Percentiles rank a stretch among this genome's conserved stretches.
Evolutionary conservation across 2,888 invertebrate species (phyloP).

Genomic region (Ornithoptera priamus): DNA sequence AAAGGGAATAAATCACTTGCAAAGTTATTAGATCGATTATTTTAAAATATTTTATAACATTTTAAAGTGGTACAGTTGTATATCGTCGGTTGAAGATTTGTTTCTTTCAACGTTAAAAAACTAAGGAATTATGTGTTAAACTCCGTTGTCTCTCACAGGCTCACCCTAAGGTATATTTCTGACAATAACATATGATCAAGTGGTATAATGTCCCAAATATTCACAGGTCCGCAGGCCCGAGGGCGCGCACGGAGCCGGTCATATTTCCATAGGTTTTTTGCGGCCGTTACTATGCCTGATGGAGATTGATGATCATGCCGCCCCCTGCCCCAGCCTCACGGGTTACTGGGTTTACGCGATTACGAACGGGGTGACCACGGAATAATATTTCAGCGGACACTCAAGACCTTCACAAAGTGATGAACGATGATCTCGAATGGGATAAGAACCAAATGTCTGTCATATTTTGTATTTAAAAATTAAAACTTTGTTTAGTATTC

Average conservation of each 20-base stretch:
- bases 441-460: not conserved
- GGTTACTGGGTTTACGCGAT: slow-evolving; percentile 70
- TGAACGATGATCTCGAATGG: no score
- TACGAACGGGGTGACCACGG: slow-evolving; percentile 40
- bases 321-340: slow-evolving; percentile 44
- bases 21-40: no score
- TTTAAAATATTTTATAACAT: no score
- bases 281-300: slow-evolving; percentile 60
- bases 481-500: no score
- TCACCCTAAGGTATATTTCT: not conserved
- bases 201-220: slow-evolving; percentile 25
- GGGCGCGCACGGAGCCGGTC: slow-evolving; percentile 50
- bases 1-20: no score
- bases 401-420: not conserved
- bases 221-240: slow-evolving; percentile 30
- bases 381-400: not conserved
- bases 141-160: not conserved
- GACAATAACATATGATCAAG: slow-evolving; percentile 42
- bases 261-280: slow-evolving; percentile 69
- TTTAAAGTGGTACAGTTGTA: no score
- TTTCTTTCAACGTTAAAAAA: not conserved
- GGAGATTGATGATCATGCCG: slow-evolving; percentile 74
- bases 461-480: no score
- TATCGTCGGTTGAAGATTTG: no score
- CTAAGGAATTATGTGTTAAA: not conserved